Base-by-base conservation (phyloP, 2,888 invertebrate genomes). In the Rhagonycha fulva region DNA sequence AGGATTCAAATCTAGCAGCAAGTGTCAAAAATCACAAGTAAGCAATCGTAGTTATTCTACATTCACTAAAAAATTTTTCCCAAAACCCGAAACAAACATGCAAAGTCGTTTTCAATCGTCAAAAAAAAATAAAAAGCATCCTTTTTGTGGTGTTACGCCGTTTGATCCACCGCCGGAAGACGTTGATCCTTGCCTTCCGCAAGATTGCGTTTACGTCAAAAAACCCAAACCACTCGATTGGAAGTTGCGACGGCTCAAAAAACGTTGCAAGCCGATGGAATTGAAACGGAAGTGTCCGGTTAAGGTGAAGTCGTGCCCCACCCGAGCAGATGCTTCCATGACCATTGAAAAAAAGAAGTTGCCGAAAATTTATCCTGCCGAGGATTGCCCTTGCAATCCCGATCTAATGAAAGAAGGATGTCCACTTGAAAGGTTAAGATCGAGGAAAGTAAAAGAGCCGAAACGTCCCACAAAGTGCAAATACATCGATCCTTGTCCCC, bases 321-420 rank as follows among this genome's bases (percentile, higher is more conserved):
- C 69, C 3, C 73, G 79, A 14, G 80, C 81, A 9, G 80, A 82
- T 47, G 81, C 71, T n/a, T 60, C 66, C 11, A 68, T 78, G n/a
- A 69, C 70, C 62, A 47, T 79, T 11, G 68, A 26, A 14, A 70
- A 26, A 24, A 81, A 78, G 47, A 75, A 66, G 26, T 62, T 81
- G 14, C 81, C 79, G 5, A 63, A 68, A 12, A 60, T 66, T 26
- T 5, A 0, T 24, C 26, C 62, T 0, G 66, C 30, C 9, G n/a
- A 63, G 9, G 32, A 28, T 14, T 74, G 74, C 28, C 32, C 14
- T 1, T 68, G 71, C n/a, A 67, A 72, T 11, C 70, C 68, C 26
- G 32, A 76, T 5, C 66, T 71, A 60, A 26, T 62, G 14, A 68
- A 66, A 11, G 30, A 70, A 62, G 72, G 70, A 2, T 7, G 10